Conservation (phyloP, 2,888 invertebrate species). For the Acanthosepion pharaonis region DNA sequence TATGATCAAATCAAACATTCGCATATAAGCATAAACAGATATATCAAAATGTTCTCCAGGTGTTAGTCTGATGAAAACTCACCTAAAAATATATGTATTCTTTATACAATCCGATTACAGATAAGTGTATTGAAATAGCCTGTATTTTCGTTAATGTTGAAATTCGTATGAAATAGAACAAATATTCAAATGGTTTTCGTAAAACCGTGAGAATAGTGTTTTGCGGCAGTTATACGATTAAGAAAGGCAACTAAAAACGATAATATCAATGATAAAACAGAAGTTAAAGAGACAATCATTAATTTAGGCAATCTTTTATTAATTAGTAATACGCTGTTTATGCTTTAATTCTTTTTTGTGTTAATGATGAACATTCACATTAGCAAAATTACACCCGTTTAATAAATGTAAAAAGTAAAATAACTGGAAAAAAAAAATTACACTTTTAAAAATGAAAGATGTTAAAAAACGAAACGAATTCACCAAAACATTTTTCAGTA, state of each 20-base stretch:
- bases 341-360: no score
- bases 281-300: neutral
- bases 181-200: neutral
- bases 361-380: no score
- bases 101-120: no score
- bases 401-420: neutral
- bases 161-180: no score
- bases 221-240: neutral
- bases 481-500: constrained; percentile 33
- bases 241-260: accelerated
- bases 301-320: neutral
- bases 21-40: no score
- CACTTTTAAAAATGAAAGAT: neutral
- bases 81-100: no score
- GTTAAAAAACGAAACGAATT: neutral
- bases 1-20: no score
- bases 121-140: no score
- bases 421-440: neutral
- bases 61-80: no score
- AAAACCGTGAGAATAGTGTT: neutral
- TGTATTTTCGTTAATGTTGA: no score
- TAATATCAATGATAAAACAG: neutral
- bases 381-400: neutral
- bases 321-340: neutral
- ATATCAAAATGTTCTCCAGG: no score